These are phyloP conservation scores for Archivesica marissinica DNA, from an alignment of 1,140 invertebrate species.

Conservation along the genomic window DNA sequence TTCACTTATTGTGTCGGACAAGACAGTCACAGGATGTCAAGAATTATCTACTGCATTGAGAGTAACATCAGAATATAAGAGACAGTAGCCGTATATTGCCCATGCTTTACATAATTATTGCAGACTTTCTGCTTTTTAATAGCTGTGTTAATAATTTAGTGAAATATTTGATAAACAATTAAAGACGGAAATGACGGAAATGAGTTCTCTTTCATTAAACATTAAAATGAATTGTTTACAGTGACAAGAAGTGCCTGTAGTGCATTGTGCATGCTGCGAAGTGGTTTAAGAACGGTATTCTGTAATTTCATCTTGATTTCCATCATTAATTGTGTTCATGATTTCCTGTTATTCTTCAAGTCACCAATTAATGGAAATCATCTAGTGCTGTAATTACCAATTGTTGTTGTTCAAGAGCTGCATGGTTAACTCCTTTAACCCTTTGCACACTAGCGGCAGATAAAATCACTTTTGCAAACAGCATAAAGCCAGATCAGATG, in stretches of 20 bases:
- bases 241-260: neutral
- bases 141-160: too few relatives aligned
- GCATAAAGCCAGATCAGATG: too few relatives aligned
- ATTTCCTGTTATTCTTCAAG: constrained; percentile 41
- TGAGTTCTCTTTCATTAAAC: neutral
- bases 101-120: too few relatives aligned
- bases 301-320: constrained; percentile 9
- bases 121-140: too few relatives aligned
- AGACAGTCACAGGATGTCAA: too few relatives aligned
- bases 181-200: constrained; percentile 63
- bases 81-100: too few relatives aligned
- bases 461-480: too few relatives aligned
- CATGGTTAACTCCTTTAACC: neutral
- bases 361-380: neutral
- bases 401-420: constrained; percentile 7
- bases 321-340: constrained; percentile 5
- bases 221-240: constrained; percentile 16
- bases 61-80: too few relatives aligned
- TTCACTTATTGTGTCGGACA: too few relatives aligned
- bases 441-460: too few relatives aligned
- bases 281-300: neutral
- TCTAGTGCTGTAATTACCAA: neutral
- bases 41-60: too few relatives aligned
- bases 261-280: neutral
- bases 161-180: too few relatives aligned